A percentile compares a stretch with the other conserved stretches of the same genome.
These are phyloP conservation scores for Micronycteris hirsuta DNA, from an alignment of 2,113 vertebrate species.

Conservation along the genomic window DNA sequence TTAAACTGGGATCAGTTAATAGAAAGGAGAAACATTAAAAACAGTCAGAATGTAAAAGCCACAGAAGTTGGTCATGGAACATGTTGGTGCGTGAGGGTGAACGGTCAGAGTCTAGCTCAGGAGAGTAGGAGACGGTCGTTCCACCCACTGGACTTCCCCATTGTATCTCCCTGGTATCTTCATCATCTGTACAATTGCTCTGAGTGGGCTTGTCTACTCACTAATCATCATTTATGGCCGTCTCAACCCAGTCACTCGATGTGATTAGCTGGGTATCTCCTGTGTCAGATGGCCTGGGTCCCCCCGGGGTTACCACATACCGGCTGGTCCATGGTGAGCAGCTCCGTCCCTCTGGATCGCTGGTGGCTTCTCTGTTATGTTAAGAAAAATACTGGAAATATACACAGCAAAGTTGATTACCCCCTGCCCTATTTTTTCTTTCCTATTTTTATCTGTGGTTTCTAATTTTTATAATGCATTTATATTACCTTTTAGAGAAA, in stretches of 20 bases:
- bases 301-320: too few species aligned
- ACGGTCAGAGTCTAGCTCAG: too few species aligned
- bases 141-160: not conserved
- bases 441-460: not conserved
- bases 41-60: not conserved
- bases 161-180: not conserved
- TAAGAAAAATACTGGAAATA: not conserved
- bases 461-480: not conserved
- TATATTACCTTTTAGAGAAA: not conserved
- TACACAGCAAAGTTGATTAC: not conserved
- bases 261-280: not conserved
- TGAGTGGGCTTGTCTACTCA: not conserved
- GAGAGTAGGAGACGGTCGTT: not conserved
- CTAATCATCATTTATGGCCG: too few species aligned
- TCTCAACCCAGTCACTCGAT: not conserved
- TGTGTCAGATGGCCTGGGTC: fast-evolving
- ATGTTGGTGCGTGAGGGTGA: not conserved
- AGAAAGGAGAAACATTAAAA: not conserved
- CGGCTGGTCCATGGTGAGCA: not conserved
- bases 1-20: not conserved
- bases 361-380: not conserved
- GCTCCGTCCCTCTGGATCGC: not conserved
- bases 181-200: not conserved
- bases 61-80: too few species aligned
- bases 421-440: not conserved